Conservation (phyloP, 2,797 vertebrate genomes). For the Rhinoraja longicauda region DNA sequence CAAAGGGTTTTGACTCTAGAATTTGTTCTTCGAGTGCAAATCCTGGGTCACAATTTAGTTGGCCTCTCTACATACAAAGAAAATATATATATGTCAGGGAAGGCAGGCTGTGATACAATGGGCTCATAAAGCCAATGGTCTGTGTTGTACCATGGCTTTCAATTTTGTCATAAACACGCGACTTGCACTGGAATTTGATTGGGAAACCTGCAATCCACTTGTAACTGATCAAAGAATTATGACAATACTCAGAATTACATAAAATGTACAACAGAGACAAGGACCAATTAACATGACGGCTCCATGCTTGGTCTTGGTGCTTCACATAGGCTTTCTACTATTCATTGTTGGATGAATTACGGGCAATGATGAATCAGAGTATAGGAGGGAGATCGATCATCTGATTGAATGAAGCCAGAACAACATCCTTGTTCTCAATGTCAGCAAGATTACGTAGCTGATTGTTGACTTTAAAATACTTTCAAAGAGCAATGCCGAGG, state of each 20-base stretch:
- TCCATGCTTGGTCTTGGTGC: neutral
- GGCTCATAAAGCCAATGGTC: neutral
- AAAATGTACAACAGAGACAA: neutral
- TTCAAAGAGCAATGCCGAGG: too few relatives aligned
- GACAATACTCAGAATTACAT: neutral
- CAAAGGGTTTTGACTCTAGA: slow-evolving; percentile 90
- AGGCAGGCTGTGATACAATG: neutral
- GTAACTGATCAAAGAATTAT: too few relatives aligned
- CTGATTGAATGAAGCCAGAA: too few relatives aligned
- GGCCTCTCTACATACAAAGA: slow-evolving; percentile 66
- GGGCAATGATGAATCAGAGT: too few relatives aligned
- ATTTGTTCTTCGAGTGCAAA: slow-evolving; percentile 99
- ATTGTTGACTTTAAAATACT: too few relatives aligned
- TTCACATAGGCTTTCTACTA: neutral
- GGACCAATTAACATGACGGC: too few relatives aligned
- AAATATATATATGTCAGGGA: slow-evolving; percentile 34
- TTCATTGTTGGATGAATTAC: neutral
- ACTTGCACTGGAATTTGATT: neutral
- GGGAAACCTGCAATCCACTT: neutral
- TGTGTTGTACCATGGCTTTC: neutral
- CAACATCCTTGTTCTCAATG: too few relatives aligned
- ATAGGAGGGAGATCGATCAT: too few relatives aligned
- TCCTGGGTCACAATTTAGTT: slow-evolving; percentile 89
- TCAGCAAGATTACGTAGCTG: too few relatives aligned
- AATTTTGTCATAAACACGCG: neutral